These are phyloP conservation scores for Excalfactoria chinensis DNA, from an alignment of 2,113 vertebrate species.

Conservation along the genomic window DNA sequence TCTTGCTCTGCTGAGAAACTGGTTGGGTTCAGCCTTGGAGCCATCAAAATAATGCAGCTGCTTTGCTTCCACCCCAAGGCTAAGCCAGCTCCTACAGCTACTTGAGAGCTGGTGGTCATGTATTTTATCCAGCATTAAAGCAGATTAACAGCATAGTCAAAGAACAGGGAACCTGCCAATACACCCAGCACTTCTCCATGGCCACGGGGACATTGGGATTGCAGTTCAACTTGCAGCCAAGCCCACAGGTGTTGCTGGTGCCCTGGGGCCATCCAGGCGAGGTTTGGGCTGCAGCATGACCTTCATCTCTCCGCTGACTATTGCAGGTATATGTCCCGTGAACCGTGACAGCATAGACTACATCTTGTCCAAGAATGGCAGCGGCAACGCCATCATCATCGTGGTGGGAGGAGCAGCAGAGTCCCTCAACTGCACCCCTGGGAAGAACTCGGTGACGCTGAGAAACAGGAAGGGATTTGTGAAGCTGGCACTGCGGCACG, in stretches of 20 bases:
- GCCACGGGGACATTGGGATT: neutral
- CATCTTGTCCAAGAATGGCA: constrained; percentile 90
- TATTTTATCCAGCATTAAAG: neutral
- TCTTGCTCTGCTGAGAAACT: neutral
- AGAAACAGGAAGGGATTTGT: constrained; percentile 94
- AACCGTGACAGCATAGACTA: constrained; percentile 94
- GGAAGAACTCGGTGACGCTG: constrained; percentile 88
- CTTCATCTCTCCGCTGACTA: neutral
- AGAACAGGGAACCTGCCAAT: neutral
- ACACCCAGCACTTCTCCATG: neutral
- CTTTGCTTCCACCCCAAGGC: neutral
- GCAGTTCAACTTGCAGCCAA: neutral
- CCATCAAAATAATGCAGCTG: neutral
- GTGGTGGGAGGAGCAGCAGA: constrained; percentile 94
- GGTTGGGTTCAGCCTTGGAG: neutral
- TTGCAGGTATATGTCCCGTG: constrained; percentile 93
- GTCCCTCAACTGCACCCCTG: constrained; percentile 89
- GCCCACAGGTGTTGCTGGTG: neutral
- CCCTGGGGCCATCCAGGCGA: neutral
- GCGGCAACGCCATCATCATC: constrained; percentile 92
- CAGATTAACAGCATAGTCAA: neutral
- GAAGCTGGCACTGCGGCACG: constrained; percentile 88
- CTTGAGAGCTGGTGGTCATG: neutral
- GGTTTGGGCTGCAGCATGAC: fast-evolving
- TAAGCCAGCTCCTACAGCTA: neutral